Evolutionary conservation across 2,888 invertebrate species (phyloP).

Genomic region (Diaprepes abbreviatus): DNA sequence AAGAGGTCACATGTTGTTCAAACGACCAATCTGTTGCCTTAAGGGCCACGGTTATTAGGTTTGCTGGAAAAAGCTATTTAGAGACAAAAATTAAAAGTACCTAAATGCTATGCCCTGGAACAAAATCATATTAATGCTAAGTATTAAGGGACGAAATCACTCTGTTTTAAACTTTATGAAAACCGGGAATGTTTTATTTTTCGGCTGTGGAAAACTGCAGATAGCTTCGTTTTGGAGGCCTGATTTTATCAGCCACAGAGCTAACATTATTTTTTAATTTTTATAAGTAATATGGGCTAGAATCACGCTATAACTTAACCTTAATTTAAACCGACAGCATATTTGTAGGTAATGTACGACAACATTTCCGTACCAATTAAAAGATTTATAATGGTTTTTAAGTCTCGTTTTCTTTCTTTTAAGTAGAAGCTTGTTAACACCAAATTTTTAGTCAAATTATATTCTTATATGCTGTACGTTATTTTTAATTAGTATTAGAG

Average conservation of each 20-base stretch:
- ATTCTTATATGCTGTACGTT: no score
- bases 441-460: no score
- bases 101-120: slow-evolving; percentile 23
- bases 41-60: slow-evolving; percentile 34
- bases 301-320: background rate
- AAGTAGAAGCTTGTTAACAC: no score
- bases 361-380: no score
- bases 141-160: slow-evolving; percentile 8
- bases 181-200: slow-evolving; percentile 1
- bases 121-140: slow-evolving; percentile 32
- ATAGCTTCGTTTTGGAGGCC: background rate
- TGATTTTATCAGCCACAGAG: background rate
- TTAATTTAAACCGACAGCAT: background rate
- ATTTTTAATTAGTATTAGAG: no score
- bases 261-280: background rate
- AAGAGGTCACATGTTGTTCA: slow-evolving; percentile 46
- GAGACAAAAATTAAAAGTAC: slow-evolving; percentile 39
- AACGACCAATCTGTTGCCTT: slow-evolving; percentile 46
- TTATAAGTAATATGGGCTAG: background rate
- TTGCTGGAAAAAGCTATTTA: slow-evolving; percentile 36
- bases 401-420: no score
- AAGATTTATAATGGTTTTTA: no score
- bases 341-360: no score
- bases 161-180: slow-evolving; percentile 6
- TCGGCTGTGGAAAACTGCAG: background rate